Evolutionary conservation across 2,113 vertebrate species (phyloP), one percentile per base, ranked within the genome.

Genomic region (Scomber japonicus): DNA sequence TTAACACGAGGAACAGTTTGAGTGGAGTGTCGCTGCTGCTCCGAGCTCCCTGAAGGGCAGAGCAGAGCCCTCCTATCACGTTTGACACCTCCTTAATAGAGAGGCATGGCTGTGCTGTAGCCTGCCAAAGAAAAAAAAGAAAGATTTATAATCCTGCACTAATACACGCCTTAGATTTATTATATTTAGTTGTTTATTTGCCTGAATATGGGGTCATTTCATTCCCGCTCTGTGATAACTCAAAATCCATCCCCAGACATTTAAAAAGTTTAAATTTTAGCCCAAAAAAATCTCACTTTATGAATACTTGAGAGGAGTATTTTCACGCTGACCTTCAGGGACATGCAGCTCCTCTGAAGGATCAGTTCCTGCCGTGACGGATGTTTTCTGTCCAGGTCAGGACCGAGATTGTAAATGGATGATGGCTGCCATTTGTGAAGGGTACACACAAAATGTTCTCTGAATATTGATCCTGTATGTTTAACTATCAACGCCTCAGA

Each of bases 31-130:
- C 35, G 35, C 77, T 48, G 40, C 56, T 31, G 63, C 68, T 5
- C 0, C 7, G 17, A 79, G 67, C 76, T 86, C 78, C 64, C 40
- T 40, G 53, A 76, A 85, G 67, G 76, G 60, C 31, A 45, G 63
- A 60, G 75, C 61, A n/a, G 55, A 72, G 59, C 69, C 81, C 74
- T 71, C 61, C 71, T 15, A 74, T 91, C 83, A 76, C 63, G 63
- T 70, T 45, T 88, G 86, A 90, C 88, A 82, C 80, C 81, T 69
- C 56, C 64, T 79, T 83, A 82, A 91, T 84, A 78, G 71, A 85
- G 73, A 83, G 62, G 74, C 81, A 82, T 63, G 13, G 62, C 75
- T 45, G 5, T 9, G 12, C 59, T 21, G 60, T 54, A 46, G 59
- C 21, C 65, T 45, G 64, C 60, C 68, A 51, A 51, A 24, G 4